Conservation (phyloP, 2,888 invertebrate genomes). For the Oscheius sp. region DNA sequence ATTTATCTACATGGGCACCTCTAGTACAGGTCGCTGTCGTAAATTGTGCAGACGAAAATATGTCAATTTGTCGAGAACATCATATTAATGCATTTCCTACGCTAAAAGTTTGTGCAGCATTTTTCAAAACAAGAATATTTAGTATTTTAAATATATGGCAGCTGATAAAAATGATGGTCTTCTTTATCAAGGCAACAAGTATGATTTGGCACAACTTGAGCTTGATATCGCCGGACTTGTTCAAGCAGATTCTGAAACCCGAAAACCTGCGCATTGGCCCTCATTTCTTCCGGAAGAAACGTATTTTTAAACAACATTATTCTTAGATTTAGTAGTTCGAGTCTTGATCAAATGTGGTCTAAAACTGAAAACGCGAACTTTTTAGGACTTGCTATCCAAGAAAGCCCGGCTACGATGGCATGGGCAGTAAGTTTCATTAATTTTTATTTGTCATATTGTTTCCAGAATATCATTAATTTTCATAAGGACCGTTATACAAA, state of each 20-base stretch:
- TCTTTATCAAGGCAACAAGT: slow-evolving; percentile 64
- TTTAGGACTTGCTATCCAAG: slow-evolving; percentile 55
- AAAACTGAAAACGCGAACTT: slow-evolving; percentile 41
- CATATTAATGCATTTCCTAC: slow-evolving; percentile 90
- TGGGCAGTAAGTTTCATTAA: slow-evolving; percentile 61
- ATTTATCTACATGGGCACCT: slow-evolving; percentile 62
- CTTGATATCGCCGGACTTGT: slow-evolving; percentile 55
- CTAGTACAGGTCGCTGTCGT: slow-evolving; percentile 66
- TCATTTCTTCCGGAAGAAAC: slow-evolving; percentile 45
- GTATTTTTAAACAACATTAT: slow-evolving; percentile 27
- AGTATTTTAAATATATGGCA: slow-evolving; percentile 67
- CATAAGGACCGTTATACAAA: slow-evolving; percentile 44
- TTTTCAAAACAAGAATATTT: not conserved
- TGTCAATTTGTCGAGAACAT: slow-evolving; percentile 85
- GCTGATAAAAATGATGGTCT: slow-evolving; percentile 57
- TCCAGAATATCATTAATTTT: slow-evolving; percentile 62
- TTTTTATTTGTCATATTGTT: slow-evolving; percentile 16
- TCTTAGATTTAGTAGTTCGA: slow-evolving; percentile 36
- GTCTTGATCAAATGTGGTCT: slow-evolving; percentile 55
- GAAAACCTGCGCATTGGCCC: slow-evolving; percentile 53
- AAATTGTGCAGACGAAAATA: slow-evolving; percentile 77
- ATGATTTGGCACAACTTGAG: slow-evolving; percentile 50
- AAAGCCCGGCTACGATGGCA: slow-evolving; percentile 59
- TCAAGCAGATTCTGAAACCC: slow-evolving; percentile 54
- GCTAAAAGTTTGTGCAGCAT: slow-evolving; percentile 74